phyloP scores from a whole-genome alignment of 1,140 invertebrate species.

The Laodelphax striatellus region DNA sequence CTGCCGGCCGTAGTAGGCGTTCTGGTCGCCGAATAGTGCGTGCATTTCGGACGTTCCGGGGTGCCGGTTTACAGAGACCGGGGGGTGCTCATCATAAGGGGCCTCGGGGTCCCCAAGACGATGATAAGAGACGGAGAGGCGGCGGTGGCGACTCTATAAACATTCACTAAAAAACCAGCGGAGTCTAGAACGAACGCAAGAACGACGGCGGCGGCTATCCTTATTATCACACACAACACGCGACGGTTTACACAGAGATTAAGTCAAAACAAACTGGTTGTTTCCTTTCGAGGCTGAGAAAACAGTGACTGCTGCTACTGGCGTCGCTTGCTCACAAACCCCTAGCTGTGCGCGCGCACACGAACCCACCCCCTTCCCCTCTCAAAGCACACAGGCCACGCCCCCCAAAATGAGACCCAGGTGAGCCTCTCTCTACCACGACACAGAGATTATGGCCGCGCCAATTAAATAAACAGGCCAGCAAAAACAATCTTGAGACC shows the following conservation, averaged over 20 bases:
- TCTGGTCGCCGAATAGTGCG: conserved; percentile 74
- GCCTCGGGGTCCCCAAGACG: conserved; percentile 10
- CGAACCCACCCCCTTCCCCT: neutral
- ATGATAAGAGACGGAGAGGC: neutral
- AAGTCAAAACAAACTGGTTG: conserved; percentile 29
- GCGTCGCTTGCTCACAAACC: conserved; percentile 10
- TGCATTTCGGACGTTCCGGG: conserved; percentile 47
- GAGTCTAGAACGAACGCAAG: conserved; percentile 11
- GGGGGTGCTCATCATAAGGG: neutral
- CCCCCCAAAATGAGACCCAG: neutral
- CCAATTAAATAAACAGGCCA: conserved; percentile 17
- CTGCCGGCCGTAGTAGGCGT: conserved; percentile 41
- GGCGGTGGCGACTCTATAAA: neutral
- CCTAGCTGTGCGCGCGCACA: neutral
- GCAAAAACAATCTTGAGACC: conserved; percentile 15
- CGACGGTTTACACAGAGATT: conserved; percentile 25
- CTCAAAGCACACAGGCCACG: neutral
- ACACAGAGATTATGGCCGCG: conserved; percentile 8
- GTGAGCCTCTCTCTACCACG: neutral
- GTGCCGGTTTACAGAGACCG: neutral
- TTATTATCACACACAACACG: conserved; percentile 27
- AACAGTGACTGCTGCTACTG: conserved; percentile 11
- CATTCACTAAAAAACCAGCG: neutral
- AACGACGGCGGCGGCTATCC: neutral
- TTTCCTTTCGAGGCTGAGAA: conserved; percentile 25